A percentile compares a stretch with the other conserved stretches of the same genome.
These are phyloP conservation scores for Gymnobelideus leadbeateri DNA, from an alignment of 2,113 vertebrate genomes.

Conservation along the genomic window DNA sequence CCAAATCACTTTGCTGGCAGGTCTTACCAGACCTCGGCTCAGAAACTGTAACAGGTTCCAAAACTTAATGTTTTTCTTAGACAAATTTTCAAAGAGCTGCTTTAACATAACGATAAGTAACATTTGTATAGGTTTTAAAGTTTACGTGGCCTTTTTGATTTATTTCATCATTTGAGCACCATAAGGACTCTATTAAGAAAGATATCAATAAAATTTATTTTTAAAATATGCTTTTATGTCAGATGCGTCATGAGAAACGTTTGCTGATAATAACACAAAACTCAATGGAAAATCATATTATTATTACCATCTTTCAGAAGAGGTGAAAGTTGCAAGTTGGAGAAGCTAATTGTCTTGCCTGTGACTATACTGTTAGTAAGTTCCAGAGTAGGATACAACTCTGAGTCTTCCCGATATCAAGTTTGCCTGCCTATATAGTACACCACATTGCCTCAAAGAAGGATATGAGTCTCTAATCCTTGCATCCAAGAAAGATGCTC, in stretches of 20 bases:
- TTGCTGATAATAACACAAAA: not conserved
- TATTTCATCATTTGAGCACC: not conserved
- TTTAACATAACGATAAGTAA: not conserved
- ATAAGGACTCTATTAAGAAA: not conserved
- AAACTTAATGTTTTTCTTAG: not conserved
- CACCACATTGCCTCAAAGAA: not conserved
- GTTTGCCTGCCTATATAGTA: constrained; percentile 9
- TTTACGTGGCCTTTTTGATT: not conserved
- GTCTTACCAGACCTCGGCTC: not conserved
- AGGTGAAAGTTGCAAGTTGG: not conserved
- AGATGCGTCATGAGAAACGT: not conserved
- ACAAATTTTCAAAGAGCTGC: not conserved
- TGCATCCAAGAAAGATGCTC: constrained; percentile 6
- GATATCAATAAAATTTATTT: not conserved
- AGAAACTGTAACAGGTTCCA: not conserved
- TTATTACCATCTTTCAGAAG: not conserved
- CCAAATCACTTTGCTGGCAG: not conserved
- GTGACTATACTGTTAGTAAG: not conserved
- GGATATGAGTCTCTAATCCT: not conserved
- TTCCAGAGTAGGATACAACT: not conserved
- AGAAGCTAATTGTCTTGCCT: not conserved
- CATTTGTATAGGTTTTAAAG: not conserved
- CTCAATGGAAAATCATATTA: not conserved
- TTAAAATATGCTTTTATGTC: not conserved
- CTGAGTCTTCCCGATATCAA: not conserved